Evolutionary conservation across 2,113 vertebrate species (phyloP).

Genomic region (Papio anubis): DNA sequence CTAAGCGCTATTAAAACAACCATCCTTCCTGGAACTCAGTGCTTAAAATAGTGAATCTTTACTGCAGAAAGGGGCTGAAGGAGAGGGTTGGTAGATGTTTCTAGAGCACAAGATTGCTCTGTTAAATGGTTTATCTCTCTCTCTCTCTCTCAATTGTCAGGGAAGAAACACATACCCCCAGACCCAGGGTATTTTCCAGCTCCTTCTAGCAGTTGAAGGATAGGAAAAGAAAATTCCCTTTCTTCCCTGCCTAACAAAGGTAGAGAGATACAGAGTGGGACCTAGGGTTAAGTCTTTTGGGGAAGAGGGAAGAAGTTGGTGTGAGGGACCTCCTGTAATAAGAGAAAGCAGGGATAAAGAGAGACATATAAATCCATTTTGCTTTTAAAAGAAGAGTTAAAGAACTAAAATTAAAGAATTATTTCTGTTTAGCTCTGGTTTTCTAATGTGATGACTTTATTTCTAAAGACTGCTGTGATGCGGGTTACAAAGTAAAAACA

Average conservation of each 20-base stretch:
- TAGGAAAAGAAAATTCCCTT: background rate
- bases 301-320: background rate
- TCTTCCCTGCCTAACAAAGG: constrained; percentile 61
- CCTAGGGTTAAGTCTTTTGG: background rate
- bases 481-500: background rate
- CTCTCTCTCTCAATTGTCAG: background rate
- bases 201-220: background rate
- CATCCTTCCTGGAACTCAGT: constrained; percentile 34
- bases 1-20: background rate
- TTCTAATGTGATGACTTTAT: background rate
- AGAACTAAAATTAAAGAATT: constrained; percentile 40
- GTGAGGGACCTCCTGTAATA: background rate
- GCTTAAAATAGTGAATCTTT: constrained; percentile 16
- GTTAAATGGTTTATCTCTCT: background rate
- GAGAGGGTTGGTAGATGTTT: constrained; percentile 13
- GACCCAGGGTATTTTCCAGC: constrained; percentile 20
- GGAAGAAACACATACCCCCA: constrained; percentile 25
- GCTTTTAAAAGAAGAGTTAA: constrained; percentile 56
- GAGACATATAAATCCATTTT: constrained; percentile 6
- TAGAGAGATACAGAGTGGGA: constrained; percentile 64
- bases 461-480: constrained; percentile 11
- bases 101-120: background rate
- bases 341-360: constrained; percentile 37
- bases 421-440: background rate
- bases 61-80: constrained; percentile 28